These are phyloP conservation scores for Megalops cyprinoides DNA, from an alignment of 2,797 vertebrate genomes.

Conservation along the genomic window DNA sequence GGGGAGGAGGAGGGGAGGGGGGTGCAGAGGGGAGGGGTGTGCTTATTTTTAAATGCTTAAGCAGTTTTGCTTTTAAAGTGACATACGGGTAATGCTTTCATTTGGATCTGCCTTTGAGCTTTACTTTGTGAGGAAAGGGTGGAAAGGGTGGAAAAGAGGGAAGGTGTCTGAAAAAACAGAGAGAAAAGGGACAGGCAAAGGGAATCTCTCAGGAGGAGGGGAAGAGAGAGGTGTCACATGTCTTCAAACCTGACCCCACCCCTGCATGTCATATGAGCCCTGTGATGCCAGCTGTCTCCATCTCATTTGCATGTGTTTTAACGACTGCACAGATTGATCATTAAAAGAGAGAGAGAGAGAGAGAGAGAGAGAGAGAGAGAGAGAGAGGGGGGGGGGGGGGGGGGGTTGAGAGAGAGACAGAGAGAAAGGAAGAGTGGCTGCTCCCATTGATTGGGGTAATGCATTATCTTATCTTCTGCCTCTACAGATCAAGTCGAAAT, in stretches of 20 bases:
- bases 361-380: neutral
- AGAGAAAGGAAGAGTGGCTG: neutral
- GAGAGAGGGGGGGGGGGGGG: neutral
- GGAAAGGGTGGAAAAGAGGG: neutral
- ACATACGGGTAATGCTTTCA: neutral
- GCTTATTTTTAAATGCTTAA: slow-evolving; percentile 22
- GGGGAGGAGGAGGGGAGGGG: neutral
- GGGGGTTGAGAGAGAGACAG: neutral
- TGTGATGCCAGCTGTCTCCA: slow-evolving; percentile 22
- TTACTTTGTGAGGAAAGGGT: slow-evolving; percentile 23
- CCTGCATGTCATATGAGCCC: slow-evolving; percentile 8
- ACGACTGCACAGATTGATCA: slow-evolving; percentile 23
- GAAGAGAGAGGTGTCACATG: slow-evolving; percentile 19
- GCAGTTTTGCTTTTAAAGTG: neutral
- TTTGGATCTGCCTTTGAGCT: neutral
- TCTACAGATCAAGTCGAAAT: slow-evolving; percentile 13
- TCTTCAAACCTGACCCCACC: slow-evolving; percentile 22
- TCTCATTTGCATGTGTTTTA: slow-evolving; percentile 39
- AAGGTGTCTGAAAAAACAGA: slow-evolving; percentile 21
- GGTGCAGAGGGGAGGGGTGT: neutral
- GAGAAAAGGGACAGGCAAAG: slow-evolving; percentile 29
- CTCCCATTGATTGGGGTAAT: slow-evolving; percentile 9
- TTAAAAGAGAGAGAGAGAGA: slow-evolving; percentile 20
- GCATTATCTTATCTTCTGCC: neutral
- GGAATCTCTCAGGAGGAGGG: slow-evolving; percentile 10